Evolutionary conservation across 2,113 vertebrate genomes (phyloP), one percentile per base, ranked within the genome.

Genomic region (Ia io): DNA sequence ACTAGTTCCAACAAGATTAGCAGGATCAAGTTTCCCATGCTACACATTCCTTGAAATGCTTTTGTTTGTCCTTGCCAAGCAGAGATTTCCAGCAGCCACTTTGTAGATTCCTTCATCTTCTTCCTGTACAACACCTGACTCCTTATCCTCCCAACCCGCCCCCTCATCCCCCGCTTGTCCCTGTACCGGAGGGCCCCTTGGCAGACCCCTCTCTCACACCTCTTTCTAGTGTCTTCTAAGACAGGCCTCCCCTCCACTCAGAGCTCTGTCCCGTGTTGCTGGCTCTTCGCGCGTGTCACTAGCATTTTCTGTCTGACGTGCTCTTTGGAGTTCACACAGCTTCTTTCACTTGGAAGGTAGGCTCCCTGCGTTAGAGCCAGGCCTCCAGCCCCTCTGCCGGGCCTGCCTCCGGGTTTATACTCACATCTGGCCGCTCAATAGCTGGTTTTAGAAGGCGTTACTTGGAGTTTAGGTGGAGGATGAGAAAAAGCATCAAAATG

Each of bases 261-360:
- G 40, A 67, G 20, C 37, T 70, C 79, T 73, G 42, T 35, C 25
- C 32, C 37, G 35, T 42, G 53, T 42, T 35, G 18, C 32, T 30
- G 42, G 35, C 28, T 80, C 17, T 65, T 56, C 13, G 3, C 0
- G 0, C 4, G 5, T 4, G 6, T 49, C 70, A n/a, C n/a, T 13
- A 37, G 44, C 40, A 11, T 22, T n/a, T 47, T 2, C 51, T 59
- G n/a, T 22, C 32, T 78, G 4, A 7, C 32, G 0, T 23, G 16
- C 7, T 16, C 61, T 30, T 42, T 18, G 4, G n/a, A 13, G 59
- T 6, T 35, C 2, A 9, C 3, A 2, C 20, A 53, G 23, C 25
- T 42, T 28, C 22, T 49, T 69, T 37, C 16, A 25, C 11, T 16
- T 7, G n/a, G 6, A 23, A 85, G 1, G 12, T 1, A 35, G 22